A percentile compares a stretch with the other conserved stretches of the same genome.
Evolutionary conservation across 2,113 vertebrate species (phyloP).

Genomic region (Piprites chloris): DNA sequence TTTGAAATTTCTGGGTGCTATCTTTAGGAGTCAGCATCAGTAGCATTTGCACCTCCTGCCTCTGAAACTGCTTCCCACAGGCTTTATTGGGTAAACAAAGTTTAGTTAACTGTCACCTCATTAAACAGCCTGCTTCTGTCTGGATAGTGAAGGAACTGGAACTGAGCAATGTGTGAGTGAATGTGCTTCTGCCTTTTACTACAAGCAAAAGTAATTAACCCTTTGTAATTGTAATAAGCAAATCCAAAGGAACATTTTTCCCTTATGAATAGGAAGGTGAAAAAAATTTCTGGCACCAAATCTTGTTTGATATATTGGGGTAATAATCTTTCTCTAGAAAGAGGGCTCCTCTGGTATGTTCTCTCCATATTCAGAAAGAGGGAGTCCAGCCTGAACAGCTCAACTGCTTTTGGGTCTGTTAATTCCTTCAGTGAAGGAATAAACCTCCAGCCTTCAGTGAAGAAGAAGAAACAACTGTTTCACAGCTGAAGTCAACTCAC

Average conservation of each 20-base stretch:
- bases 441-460: not conserved
- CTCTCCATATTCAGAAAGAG: not conserved
- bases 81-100: not conserved
- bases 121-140: not conserved
- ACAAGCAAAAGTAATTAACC: not conserved
- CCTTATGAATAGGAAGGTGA: not conserved
- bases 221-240: not conserved
- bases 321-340: not conserved
- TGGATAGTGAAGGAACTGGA: not conserved
- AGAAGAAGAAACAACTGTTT: not conserved
- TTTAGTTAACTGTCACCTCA: not conserved
- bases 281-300: not conserved
- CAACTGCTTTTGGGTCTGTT: not conserved
- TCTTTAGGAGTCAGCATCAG: not conserved
- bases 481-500: not conserved
- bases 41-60: not conserved
- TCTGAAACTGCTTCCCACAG: not conserved
- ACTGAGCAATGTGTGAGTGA: not conserved
- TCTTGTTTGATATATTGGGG: not conserved
- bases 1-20: not conserved
- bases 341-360: not conserved
- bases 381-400: not conserved
- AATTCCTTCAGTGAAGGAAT: not conserved
- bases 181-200: not conserved
- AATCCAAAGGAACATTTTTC: not conserved